Evolutionary conservation across 2,113 vertebrate species (phyloP).

Genomic region (Propithecus coquereli): DNA sequence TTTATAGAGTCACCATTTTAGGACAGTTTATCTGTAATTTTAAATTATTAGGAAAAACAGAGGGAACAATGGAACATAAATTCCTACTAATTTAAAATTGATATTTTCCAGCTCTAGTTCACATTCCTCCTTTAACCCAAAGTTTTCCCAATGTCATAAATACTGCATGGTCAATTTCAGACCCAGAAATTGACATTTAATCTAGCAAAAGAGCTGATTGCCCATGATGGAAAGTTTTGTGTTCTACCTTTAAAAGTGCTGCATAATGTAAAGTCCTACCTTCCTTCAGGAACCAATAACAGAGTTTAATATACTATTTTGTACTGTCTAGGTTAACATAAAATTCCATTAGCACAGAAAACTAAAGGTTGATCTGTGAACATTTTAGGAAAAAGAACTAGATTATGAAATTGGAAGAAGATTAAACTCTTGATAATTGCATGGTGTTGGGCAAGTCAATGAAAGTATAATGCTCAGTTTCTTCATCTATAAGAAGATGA

Average conservation of each 20-base stretch:
- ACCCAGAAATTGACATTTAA: neutral
- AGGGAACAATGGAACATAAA: neutral
- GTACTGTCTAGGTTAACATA: neutral
- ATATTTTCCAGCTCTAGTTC: neutral
- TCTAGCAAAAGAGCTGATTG: neutral
- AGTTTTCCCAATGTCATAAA: neutral
- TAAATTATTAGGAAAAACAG: neutral
- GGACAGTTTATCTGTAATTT: neutral
- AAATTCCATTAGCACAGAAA: neutral
- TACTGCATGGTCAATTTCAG: neutral
- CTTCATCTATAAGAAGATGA: neutral
- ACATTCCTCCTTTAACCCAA: neutral
- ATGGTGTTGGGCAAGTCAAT: neutral
- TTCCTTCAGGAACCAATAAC: neutral
- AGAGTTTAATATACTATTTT: neutral
- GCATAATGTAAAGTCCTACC: neutral
- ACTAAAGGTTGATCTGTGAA: neutral
- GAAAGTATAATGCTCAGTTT: neutral
- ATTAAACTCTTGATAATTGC: neutral
- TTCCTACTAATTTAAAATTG: neutral
- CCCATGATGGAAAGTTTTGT: neutral
- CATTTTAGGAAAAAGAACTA: neutral
- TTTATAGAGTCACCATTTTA: neutral
- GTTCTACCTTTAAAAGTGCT: neutral
- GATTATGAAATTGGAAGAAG: neutral